Evolutionary conservation across 2,888 invertebrate species (phyloP).

Genomic region (Lithophane socia): DNA sequence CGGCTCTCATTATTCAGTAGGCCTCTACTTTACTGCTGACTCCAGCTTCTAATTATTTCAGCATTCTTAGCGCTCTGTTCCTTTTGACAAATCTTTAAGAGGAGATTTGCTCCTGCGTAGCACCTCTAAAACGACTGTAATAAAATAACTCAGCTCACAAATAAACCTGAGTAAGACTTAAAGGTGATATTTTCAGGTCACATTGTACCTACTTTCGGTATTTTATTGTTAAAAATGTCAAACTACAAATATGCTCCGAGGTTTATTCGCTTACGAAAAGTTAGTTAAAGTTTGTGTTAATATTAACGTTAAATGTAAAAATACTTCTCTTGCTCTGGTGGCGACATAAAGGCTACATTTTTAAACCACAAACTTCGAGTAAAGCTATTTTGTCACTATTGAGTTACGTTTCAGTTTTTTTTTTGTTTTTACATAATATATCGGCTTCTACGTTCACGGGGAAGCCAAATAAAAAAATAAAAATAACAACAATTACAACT

Average conservation of each 20-base stretch:
- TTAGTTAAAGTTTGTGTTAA: conserved; percentile 15
- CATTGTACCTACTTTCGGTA: conserved; percentile 21
- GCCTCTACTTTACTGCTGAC: conserved; percentile 68
- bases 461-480: not conserved
- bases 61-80: conserved; percentile 68
- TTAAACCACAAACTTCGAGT: not conserved
- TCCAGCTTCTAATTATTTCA: conserved; percentile 73
- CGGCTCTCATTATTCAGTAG: conserved; percentile 69
- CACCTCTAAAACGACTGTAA: conserved; percentile 60
- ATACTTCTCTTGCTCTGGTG: not conserved
- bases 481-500: not conserved
- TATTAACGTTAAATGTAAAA: conserved; percentile 11
- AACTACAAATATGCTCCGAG: conserved; percentile 24
- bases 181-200: conserved; percentile 27
- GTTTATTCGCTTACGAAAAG: conserved; percentile 25
- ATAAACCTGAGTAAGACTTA: conserved; percentile 27
- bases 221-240: conserved; percentile 24
- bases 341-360: conserved; percentile 5
- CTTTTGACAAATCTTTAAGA: conserved; percentile 69
- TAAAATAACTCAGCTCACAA: conserved; percentile 54
- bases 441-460: not conserved
- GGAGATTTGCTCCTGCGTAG: conserved; percentile 59
- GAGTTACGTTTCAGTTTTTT: no score
- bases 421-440: not conserved
- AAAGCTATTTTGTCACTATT: no score